phyloP scores from a whole-genome alignment of 2,888 invertebrate species.

The Xylota segnis region DNA sequence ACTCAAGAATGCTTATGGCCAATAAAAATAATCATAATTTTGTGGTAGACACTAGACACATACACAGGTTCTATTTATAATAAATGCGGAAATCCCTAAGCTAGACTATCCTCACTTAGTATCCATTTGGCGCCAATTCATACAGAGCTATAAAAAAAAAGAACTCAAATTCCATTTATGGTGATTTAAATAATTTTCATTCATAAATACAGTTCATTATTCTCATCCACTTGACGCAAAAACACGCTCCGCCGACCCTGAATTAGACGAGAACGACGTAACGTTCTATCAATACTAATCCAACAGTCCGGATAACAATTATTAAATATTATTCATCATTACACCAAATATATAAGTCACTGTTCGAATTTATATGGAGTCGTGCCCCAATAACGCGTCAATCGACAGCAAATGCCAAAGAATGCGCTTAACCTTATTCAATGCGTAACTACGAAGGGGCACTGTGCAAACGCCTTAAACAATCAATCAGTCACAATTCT shows the following conservation, averaged over 20 bases:
- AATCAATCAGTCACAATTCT: slow-evolving; percentile 25
- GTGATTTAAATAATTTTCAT: slow-evolving; percentile 41
- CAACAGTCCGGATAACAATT: slow-evolving; percentile 5
- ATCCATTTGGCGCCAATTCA: not conserved
- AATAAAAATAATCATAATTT: not conserved
- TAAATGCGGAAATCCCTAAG: not conserved
- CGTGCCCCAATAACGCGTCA: slow-evolving; percentile 29
- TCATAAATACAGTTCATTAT: slow-evolving; percentile 54
- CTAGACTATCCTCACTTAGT: not conserved
- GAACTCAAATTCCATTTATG: not conserved
- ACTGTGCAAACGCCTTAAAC: slow-evolving; percentile 22
- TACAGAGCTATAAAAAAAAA: not conserved
- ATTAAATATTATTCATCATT: slow-evolving; percentile 13
- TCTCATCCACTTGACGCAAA: slow-evolving; percentile 35
- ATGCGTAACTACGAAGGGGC: not conserved
- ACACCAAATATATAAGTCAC: slow-evolving; percentile 40
- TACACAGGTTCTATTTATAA: not conserved
- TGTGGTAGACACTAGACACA: not conserved
- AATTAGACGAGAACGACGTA: slow-evolving; percentile 17
- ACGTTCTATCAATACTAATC: slow-evolving; percentile 21
- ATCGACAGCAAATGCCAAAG: slow-evolving; percentile 2
- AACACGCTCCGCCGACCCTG: slow-evolving; percentile 46
- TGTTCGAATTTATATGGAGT: slow-evolving; percentile 12
- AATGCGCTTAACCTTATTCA: slow-evolving; percentile 60
- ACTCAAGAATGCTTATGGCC: not conserved